Conservation (phyloP, 1,140 invertebrate species). For the Carcinoscorpius rotundicauda region DNA sequence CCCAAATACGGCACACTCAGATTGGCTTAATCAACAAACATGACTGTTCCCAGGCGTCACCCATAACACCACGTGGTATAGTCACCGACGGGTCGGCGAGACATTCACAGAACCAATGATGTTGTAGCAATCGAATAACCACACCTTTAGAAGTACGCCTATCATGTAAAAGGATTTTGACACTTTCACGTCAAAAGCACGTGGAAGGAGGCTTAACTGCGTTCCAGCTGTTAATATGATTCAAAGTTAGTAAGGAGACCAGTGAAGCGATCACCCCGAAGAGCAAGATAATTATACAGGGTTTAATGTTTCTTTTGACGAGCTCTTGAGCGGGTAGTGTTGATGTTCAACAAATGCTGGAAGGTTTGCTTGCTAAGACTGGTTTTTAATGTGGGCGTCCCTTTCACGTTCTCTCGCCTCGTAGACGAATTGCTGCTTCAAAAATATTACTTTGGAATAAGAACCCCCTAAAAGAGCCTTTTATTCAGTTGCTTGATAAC, state of each 20-base stretch:
- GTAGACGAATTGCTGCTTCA: neutral
- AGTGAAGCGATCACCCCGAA: constrained; percentile 19
- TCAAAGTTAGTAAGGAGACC: constrained; percentile 8
- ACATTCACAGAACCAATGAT: constrained; percentile 7
- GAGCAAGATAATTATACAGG: constrained; percentile 24
- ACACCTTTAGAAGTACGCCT: constrained; percentile 8
- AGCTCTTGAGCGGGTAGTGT: constrained; percentile 24
- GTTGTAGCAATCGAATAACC: constrained; percentile 14
- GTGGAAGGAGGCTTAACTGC: constrained; percentile 15
- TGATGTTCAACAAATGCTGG: constrained; percentile 26
- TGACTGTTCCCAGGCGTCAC: constrained; percentile 24
- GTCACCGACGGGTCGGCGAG: constrained; percentile 21
- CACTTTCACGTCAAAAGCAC: constrained; percentile 24
- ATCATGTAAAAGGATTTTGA: constrained; percentile 14
- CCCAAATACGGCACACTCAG: constrained; percentile 28
- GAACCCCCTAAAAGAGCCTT: neutral
- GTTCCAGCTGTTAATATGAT: constrained; percentile 18
- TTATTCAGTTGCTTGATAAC: neutral
- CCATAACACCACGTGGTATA: constrained; percentile 27
- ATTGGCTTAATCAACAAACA: constrained; percentile 32
- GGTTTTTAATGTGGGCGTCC: constrained; percentile 1
- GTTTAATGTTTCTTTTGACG: constrained; percentile 22
- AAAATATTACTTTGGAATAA: constrained; percentile 1
- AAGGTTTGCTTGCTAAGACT: neutral
- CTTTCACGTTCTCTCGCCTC: constrained; percentile 1